A percentile compares a stretch with the other conserved stretches of the same genome.
Conservation (phyloP, 2,888 invertebrate genomes). For the Abrostola triplasia region DNA sequence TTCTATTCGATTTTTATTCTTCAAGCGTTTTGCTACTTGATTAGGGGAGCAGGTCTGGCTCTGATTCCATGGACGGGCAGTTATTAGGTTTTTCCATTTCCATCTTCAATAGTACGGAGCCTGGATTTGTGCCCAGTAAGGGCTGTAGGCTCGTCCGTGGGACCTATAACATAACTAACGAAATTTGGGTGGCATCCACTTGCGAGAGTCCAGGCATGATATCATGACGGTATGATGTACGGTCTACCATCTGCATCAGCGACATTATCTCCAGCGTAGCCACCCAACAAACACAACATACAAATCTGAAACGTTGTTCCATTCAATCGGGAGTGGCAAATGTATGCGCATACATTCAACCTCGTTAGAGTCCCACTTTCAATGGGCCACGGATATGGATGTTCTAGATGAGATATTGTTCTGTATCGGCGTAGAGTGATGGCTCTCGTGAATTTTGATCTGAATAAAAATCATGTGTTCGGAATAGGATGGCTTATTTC, state of each 20-base stretch:
- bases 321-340: slow-evolving; percentile 75
- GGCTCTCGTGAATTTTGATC: neutral
- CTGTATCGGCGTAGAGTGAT: slow-evolving; percentile 2
- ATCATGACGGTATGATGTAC: slow-evolving; percentile 21
- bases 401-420: slow-evolving; percentile 58
- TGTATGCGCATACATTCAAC: slow-evolving; percentile 83
- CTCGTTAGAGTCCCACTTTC: slow-evolving; percentile 76
- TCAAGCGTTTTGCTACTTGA: no score
- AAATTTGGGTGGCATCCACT: no score
- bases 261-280: slow-evolving; percentile 44
- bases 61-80: no score
- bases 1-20: no score
- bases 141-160: no score
- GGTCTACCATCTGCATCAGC: slow-evolving; percentile 35
- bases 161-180: no score
- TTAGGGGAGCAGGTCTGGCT: no score
- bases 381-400: slow-evolving; percentile 49
- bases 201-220: no score
- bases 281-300: slow-evolving; percentile 54
- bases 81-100: no score
- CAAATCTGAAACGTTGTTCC: slow-evolving; percentile 73
- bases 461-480: neutral
- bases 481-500: neutral
- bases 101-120: no score
- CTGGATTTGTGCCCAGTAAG: no score